Conservation (phyloP, 2,888 invertebrate genomes). For the Brachycybe producta region DNA sequence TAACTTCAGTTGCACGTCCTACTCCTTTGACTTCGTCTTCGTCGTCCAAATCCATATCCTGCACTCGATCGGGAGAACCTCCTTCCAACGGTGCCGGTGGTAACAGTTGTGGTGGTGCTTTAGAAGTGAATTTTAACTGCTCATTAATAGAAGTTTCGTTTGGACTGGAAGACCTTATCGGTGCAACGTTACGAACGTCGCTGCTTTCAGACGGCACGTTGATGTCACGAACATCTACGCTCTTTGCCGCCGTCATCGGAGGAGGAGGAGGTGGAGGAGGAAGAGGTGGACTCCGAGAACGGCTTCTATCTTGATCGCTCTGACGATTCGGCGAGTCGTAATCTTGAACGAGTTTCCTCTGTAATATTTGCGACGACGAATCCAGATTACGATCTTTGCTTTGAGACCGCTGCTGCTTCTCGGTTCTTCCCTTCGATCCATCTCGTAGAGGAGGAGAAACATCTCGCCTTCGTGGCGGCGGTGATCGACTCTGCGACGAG, state of each 20-base stretch:
- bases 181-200: not conserved
- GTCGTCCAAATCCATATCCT: conserved; percentile 12
- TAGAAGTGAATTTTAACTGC: not conserved
- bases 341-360: conserved; percentile 11
- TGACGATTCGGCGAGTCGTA: conserved; percentile 13
- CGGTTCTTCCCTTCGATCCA: not conserved
- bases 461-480: not conserved
- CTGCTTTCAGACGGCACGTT: not conserved
- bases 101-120: not conserved
- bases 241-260: too few species aligned
- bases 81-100: not conserved
- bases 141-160: too few species aligned
- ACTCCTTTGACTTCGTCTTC: conserved; percentile 1
- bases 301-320: conserved; percentile 3
- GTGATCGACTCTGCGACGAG: conserved; percentile 5
- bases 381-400: not conserved
- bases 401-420: too few species aligned
- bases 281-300: not conserved
- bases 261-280: not conserved
- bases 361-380: not conserved
- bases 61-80: too few species aligned
- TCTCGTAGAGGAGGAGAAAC: not conserved
- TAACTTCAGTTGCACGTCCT: too few species aligned
- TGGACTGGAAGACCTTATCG: too few species aligned
- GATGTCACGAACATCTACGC: not conserved